A percentile compares a stretch with the other conserved stretches of the same genome.
Evolutionary conservation across 2,888 invertebrate genomes (phyloP).

Genomic region (Drosophila borealis): DNA sequence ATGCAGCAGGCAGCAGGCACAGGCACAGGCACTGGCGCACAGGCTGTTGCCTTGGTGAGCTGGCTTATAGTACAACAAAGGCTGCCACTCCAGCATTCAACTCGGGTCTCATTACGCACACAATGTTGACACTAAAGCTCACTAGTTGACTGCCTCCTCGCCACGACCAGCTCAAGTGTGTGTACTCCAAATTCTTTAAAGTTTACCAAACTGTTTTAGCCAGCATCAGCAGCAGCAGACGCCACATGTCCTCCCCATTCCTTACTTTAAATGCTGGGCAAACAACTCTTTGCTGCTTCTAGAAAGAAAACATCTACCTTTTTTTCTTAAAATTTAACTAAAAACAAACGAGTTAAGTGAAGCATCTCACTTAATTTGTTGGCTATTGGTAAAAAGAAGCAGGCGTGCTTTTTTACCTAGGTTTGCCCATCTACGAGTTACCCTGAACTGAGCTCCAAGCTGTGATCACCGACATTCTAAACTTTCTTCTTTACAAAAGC

Average conservation of each 20-base stretch:
- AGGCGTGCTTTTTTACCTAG: too few species aligned
- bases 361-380: too few species aligned
- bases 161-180: neutral
- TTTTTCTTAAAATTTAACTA: too few species aligned
- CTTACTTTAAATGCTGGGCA: neutral
- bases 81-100: slow-evolving; percentile 17
- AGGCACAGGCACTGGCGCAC: slow-evolving; percentile 17
- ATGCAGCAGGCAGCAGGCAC: slow-evolving; percentile 49
- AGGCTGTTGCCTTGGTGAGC: slow-evolving; percentile 45
- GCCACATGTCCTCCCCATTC: neutral
- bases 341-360: too few species aligned
- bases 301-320: too few species aligned
- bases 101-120: slow-evolving; percentile 69
- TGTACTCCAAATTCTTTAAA: slow-evolving; percentile 14
- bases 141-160: slow-evolving; percentile 41
- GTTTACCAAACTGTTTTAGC: slow-evolving; percentile 4
- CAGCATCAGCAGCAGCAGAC: neutral
- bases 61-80: slow-evolving; percentile 51
- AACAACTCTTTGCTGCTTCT: too few species aligned
- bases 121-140: slow-evolving; percentile 71
- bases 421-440: too few species aligned
- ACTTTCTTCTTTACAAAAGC: too few species aligned
- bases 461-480: too few species aligned
- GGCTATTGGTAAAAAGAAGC: too few species aligned
- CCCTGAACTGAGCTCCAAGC: too few species aligned